A percentile compares a stretch with the other conserved stretches of the same genome.
phyloP scores from a whole-genome alignment of 30 jellyfish, hydroid and myxozoan genomes.

The Haliclystus octoradiatus region DNA sequence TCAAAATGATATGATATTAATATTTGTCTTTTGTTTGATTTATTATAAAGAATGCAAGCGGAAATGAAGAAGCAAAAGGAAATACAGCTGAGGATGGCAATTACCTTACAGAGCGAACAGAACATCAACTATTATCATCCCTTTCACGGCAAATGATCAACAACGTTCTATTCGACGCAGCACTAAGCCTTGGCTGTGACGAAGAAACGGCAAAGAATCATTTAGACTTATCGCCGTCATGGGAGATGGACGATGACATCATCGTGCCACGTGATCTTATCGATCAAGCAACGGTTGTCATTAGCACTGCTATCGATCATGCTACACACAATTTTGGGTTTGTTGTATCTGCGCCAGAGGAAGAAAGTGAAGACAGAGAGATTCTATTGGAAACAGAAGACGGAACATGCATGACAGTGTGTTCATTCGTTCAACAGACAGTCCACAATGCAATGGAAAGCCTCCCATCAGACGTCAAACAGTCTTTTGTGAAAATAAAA shows the following conservation, averaged over 20 bases:
- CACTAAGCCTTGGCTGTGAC: conserved; percentile 24
- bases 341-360: background rate
- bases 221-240: background rate
- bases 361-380: background rate
- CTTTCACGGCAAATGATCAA: conserved; percentile 16
- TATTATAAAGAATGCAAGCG: too few relatives aligned
- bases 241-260: background rate
- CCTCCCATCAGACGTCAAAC: background rate
- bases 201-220: conserved; percentile 7
- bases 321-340: conserved; percentile 7
- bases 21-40: too few relatives aligned
- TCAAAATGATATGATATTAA: too few relatives aligned
- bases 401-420: background rate
- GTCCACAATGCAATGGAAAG: background rate
- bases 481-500: too few relatives aligned
- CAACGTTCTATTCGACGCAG: conserved; percentile 42
- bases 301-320: conserved; percentile 4
- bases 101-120: too few relatives aligned
- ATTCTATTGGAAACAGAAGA: background rate
- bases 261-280: background rate
- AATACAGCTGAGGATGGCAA: too few relatives aligned
- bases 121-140: conserved; percentile 2
- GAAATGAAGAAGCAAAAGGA: too few relatives aligned
- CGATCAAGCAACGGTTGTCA: conserved; percentile 2
- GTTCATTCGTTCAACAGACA: background rate